A percentile compares a stretch with the other conserved stretches of the same genome.
Conservation (phyloP, 2,888 invertebrate genomes). For the Apomyelois bistriatella region DNA sequence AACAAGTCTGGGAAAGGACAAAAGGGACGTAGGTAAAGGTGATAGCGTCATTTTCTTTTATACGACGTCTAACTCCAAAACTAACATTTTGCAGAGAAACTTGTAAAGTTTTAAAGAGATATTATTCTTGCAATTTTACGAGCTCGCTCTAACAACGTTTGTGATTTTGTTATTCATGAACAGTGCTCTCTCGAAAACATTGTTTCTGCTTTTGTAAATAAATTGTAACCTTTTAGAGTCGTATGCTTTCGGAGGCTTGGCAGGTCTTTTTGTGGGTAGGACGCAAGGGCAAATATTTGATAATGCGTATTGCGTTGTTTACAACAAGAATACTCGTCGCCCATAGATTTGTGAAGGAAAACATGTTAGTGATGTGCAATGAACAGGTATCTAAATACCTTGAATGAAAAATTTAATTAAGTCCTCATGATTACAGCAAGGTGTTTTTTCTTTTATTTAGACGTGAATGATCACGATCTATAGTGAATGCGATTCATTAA, state of each 20-base stretch:
- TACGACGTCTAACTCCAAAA: neutral
- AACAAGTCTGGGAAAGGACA: neutral
- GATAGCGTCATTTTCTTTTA: constrained; percentile 7
- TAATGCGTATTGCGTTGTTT: too few species aligned
- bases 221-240: constrained; percentile 6
- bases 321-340: too few species aligned
- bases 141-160: constrained; percentile 1
- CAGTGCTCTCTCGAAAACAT: neutral
- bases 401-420: too few species aligned
- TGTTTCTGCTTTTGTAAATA: constrained; percentile 3
- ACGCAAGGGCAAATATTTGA: neutral
- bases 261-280: neutral
- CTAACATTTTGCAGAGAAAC: neutral
- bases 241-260: neutral
- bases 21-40: constrained; percentile 3
- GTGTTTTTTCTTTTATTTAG: neutral
- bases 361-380: too few species aligned
- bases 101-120: constrained; percentile 6
- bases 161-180: constrained; percentile 12
- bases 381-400: too few species aligned
- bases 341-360: too few species aligned
- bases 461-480: neutral
- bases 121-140: constrained; percentile 11
- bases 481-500: neutral
- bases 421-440: too few species aligned